Percentiles rank a stretch among this genome's conserved stretches.
These are phyloP conservation scores for Trachurus trachurus DNA, from an alignment of 2,797 vertebrate species.

Conservation along the genomic window DNA sequence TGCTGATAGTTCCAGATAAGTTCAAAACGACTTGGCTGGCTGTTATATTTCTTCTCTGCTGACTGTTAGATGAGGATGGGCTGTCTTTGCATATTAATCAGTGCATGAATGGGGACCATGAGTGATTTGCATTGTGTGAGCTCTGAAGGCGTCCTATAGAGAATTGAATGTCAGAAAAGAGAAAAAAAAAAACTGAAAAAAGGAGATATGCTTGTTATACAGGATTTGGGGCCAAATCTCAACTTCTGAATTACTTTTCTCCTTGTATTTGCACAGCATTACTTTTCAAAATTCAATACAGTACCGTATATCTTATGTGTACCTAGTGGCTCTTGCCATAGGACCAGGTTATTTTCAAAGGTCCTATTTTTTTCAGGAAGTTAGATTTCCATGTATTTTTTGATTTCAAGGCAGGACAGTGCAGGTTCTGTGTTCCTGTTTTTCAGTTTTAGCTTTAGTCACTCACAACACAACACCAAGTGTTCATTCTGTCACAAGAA, in stretches of 20 bases:
- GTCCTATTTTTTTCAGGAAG: no score
- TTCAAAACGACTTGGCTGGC: constrained; percentile 51
- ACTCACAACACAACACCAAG: no score
- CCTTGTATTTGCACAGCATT: constrained; percentile 82
- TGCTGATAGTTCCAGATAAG: constrained; percentile 43
- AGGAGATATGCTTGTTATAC: constrained; percentile 84
- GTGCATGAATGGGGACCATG: constrained; percentile 88
- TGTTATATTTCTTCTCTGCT: constrained; percentile 69
- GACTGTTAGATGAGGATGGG: constrained; percentile 83
- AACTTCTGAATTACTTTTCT: constrained; percentile 59
- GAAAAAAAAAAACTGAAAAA: constrained; percentile 21
- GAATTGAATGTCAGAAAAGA: constrained; percentile 73
- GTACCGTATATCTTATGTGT: background rate
- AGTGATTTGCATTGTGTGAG: constrained; percentile 92
- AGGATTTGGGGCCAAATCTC: constrained; percentile 77
- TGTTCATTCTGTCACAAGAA: no score
- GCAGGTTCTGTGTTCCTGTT: background rate
- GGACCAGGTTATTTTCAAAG: background rate
- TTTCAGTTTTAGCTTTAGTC: no score
- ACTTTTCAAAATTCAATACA: constrained; percentile 67
- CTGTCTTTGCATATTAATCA: constrained; percentile 96
- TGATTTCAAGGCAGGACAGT: background rate
- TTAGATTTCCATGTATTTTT: background rate
- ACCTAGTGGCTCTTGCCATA: background rate
- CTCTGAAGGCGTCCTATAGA: constrained; percentile 86